Conservation (phyloP, 1,140 invertebrate genomes). For the Drosophila asahinai region DNA sequence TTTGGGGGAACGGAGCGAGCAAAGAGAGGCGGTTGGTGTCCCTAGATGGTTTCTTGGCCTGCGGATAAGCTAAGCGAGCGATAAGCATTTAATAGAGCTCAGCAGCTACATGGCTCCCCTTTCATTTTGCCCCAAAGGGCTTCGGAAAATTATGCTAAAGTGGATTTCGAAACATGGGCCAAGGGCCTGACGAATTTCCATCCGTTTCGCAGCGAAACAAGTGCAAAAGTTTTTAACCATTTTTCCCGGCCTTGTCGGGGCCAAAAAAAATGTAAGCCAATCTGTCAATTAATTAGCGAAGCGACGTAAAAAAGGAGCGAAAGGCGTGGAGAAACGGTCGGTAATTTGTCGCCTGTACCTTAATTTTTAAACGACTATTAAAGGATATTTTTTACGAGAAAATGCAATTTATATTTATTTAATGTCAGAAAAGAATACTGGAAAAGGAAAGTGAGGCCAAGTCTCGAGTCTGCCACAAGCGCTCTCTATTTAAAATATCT, state of each 20-base stretch:
- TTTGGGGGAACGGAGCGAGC: conserved; percentile 5
- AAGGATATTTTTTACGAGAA: conserved; percentile 3
- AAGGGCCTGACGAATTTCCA: conserved; percentile 55
- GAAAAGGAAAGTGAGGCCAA: too few species aligned
- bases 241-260: conserved; percentile 10
- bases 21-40: background rate
- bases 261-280: conserved; percentile 53
- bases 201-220: conserved; percentile 33
- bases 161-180: conserved; percentile 70
- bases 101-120: conserved; percentile 19
- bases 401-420: background rate
- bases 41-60: conserved; percentile 21
- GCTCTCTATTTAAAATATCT: background rate
- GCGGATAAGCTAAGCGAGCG: conserved; percentile 52
- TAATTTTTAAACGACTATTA: background rate
- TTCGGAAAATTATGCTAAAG: conserved; percentile 73
- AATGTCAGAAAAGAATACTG: too few species aligned
- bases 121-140: conserved; percentile 44
- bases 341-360: conserved; percentile 27
- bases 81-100: conserved; percentile 77
- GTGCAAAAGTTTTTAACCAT: conserved; percentile 43
- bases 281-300: conserved; percentile 72
- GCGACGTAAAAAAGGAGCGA: conserved; percentile 1
- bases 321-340: conserved; percentile 17
- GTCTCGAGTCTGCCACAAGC: too few species aligned